Conservation (phyloP, 2,888 invertebrate genomes). For the Eupeodes luniger region DNA sequence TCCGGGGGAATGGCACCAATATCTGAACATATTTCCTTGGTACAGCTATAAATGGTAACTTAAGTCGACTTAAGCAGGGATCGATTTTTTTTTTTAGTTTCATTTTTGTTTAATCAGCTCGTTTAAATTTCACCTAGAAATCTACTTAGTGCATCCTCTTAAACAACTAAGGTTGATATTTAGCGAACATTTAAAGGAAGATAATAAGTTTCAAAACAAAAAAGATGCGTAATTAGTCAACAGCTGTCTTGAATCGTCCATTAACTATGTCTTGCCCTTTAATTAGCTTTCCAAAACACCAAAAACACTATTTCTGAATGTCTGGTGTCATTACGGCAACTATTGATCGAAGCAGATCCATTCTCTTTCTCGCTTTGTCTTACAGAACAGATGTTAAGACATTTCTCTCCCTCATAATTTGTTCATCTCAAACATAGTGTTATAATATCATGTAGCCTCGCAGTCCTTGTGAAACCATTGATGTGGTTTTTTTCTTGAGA, state of each 20-base stretch:
- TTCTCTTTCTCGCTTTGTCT: neutral
- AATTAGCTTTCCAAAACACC: constrained; percentile 54
- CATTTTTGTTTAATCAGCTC: too few relatives aligned
- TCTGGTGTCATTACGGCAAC: neutral
- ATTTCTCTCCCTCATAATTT: constrained; percentile 26
- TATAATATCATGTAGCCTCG: neutral
- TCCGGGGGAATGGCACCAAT: too few relatives aligned
- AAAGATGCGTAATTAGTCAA: neutral
- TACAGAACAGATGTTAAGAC: constrained; percentile 70
- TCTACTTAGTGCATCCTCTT: too few relatives aligned
- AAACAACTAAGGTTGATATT: too few relatives aligned
- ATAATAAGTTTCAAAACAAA: neutral
- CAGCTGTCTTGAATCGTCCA: neutral
- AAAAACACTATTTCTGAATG: neutral
- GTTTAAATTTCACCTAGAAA: too few relatives aligned
- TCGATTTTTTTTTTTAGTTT: too few relatives aligned
- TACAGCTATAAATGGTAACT: too few relatives aligned
- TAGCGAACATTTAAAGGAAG: too few relatives aligned
- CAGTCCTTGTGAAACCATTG: constrained; percentile 12
- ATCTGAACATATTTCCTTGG: too few relatives aligned
- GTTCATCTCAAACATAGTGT: too few relatives aligned
- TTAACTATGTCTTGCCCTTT: constrained; percentile 26
- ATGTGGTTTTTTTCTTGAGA: constrained; percentile 19
- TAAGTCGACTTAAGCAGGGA: too few relatives aligned
- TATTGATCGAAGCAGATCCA: neutral